Percentiles rank a stretch among this genome's conserved stretches.
Conservation (phyloP, 2,888 invertebrate species). For the Fragum fragum region DNA sequence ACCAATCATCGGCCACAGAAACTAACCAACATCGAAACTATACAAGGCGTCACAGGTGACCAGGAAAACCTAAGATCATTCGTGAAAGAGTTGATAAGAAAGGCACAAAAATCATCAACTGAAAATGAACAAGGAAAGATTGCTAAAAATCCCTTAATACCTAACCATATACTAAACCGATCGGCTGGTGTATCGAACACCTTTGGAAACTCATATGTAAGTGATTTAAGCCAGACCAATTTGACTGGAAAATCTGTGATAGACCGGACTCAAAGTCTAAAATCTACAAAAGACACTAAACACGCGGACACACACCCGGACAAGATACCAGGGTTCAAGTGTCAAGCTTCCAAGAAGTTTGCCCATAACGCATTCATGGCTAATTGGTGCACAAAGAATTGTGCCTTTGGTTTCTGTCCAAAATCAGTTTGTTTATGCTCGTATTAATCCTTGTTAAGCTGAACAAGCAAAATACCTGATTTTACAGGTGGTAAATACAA, state of each 20-base stretch:
- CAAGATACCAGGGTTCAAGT: not conserved
- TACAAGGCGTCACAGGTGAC: not conserved
- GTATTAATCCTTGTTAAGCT: too few relatives aligned
- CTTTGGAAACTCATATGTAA: not conserved
- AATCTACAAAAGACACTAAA: not conserved
- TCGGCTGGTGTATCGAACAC: not conserved
- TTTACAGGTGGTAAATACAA: too few relatives aligned
- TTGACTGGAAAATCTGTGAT: not conserved
- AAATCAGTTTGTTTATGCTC: constrained; percentile 43
- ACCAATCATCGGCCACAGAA: not conserved
- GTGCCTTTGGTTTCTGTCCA: constrained; percentile 61
- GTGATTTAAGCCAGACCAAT: not conserved
- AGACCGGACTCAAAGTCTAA: not conserved
- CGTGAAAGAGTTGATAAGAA: constrained; percentile 15
- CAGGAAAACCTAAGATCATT: not conserved
- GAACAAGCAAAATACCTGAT: too few relatives aligned
- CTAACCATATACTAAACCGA: not conserved
- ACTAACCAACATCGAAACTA: not conserved
- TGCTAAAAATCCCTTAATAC: not conserved
- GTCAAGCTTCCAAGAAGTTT: constrained; percentile 41
- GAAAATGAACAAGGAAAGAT: not conserved
- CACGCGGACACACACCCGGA: not conserved
- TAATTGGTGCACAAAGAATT: constrained; percentile 59
- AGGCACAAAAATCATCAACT: not conserved
- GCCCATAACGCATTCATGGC: constrained; percentile 51